Percentiles rank a stretch among this genome's conserved stretches.
Conservation (phyloP, 2,888 invertebrate genomes). For the Pristionchus fissidentatus region DNA sequence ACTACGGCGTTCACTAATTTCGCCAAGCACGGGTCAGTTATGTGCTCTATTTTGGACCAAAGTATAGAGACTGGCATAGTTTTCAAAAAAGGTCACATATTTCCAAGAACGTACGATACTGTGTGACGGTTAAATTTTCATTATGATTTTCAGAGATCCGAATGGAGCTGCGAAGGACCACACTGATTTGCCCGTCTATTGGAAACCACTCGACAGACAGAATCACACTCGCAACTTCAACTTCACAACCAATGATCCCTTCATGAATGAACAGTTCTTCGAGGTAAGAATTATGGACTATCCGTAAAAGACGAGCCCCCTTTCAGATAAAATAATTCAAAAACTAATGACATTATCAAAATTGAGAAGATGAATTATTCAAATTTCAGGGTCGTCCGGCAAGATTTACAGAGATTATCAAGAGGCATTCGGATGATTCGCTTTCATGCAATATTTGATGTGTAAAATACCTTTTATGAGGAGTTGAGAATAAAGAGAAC, state of each 20-base stretch:
- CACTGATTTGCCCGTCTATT: background rate
- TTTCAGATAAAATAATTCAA: too few relatives aligned
- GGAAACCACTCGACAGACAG: background rate
- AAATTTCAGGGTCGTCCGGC: background rate
- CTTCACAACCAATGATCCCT: background rate
- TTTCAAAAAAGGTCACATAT: too few relatives aligned
- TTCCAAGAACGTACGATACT: too few relatives aligned
- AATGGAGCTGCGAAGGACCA: background rate
- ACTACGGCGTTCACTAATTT: constrained; percentile 32
- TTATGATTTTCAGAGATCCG: constrained; percentile 17
- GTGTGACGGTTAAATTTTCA: too few relatives aligned
- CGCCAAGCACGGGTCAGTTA: background rate
- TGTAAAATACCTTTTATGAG: too few relatives aligned
- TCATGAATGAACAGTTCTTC: constrained; percentile 12
- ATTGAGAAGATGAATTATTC: background rate
- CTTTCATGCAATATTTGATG: too few relatives aligned
- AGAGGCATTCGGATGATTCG: too few relatives aligned
- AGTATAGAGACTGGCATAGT: too few relatives aligned
- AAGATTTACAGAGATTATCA: background rate
- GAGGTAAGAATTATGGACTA: background rate
- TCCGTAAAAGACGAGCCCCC: too few relatives aligned
- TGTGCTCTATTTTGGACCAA: too few relatives aligned
- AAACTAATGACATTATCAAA: too few relatives aligned
- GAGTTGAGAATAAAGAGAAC: too few relatives aligned
- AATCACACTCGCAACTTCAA: background rate